Evolutionary conservation across 2,888 invertebrate species (phyloP), one percentile per base, ranked within the genome.

Genomic region (Volucella bombylans): DNA sequence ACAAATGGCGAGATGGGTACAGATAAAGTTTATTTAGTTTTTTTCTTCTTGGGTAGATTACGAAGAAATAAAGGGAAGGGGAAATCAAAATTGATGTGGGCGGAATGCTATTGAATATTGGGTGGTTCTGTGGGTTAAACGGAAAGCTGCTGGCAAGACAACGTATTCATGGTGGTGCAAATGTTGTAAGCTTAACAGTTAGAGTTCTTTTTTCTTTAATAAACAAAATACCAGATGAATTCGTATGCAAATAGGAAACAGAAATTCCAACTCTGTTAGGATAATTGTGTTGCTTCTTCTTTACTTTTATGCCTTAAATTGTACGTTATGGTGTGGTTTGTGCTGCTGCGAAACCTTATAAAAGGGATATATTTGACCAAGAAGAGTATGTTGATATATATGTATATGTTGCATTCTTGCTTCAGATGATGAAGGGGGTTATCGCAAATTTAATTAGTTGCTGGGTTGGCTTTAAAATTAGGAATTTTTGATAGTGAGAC

Each of bases 401-500:
- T 43, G 4, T 31, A 31, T 31, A 31, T 31, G 6, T 31, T 45
- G 73, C 54, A 43, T 65, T 73, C 49, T 83, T 69, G 74, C 59
- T 69, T 54, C 18, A 57, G 74, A 65, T 69, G 79, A 79, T 79
- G 65, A 79, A 71, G 79, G 78, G 74, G 79, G 64, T 79, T 87
- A 86, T 81, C 77, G 80, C 77, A 74, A 80, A 86, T 87, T 86
- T 74, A 87, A 86, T 86, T 86, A 87, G 77, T 79, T 83, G 57
- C 59, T 62, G 81, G 79, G 74, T 82, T 77, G 74, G 77, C 81
- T 83, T 86, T 73, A 82, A 77, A 87, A 86, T 87, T 87, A 82
- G 72, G 72, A 81, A 87, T 80, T 87, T 87, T 87, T 86, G 77
- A 82, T 82, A 86, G 80, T 80, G 72, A 81, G 86, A 82, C 76